Conservation (phyloP, 1,140 invertebrate species). For the Globodera rostochiensis region DNA sequence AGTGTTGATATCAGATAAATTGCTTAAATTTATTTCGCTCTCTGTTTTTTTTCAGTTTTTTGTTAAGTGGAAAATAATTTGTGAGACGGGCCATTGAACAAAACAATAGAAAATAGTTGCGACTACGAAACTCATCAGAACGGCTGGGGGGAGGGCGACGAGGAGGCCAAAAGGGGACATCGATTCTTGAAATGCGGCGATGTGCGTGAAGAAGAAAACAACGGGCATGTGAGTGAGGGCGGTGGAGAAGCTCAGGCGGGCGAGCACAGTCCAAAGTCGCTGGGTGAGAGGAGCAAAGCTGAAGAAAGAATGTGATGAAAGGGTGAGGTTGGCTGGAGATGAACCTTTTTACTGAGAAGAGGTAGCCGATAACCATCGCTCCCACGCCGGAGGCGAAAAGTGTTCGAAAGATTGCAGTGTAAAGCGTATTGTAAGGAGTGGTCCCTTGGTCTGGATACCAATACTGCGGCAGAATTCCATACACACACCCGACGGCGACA, state of each 20-base stretch:
- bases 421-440: conserved; percentile 62
- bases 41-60: not conserved
- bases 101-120: conserved; percentile 60
- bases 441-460: conserved; percentile 62
- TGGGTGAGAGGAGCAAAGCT: not conserved
- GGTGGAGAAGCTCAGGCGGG: conserved; percentile 59
- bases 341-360: conserved; percentile 32
- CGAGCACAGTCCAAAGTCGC: conserved; percentile 50
- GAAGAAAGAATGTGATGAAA: too few relatives aligned
- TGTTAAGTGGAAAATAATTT: conserved; percentile 11
- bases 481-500: conserved; percentile 46
- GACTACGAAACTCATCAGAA: conserved; percentile 44
- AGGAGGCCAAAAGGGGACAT: conserved; percentile 46
- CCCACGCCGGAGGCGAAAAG: conserved; percentile 55
- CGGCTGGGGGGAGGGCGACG: conserved; percentile 55
- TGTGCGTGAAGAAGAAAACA: conserved; percentile 55
- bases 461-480: conserved; percentile 63
- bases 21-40: not conserved
- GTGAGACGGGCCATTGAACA: conserved; percentile 51
- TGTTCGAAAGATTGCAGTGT: conserved; percentile 61
- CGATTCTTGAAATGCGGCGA: conserved; percentile 53
- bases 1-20: too few relatives aligned
- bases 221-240: conserved; percentile 63
- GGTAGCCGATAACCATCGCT: conserved; percentile 44
- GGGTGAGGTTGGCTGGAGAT: too few relatives aligned